Percentiles rank a stretch among this genome's conserved stretches.
Evolutionary conservation across 2,113 vertebrate genomes (phyloP).

Genomic region (Siniperca knerii): DNA sequence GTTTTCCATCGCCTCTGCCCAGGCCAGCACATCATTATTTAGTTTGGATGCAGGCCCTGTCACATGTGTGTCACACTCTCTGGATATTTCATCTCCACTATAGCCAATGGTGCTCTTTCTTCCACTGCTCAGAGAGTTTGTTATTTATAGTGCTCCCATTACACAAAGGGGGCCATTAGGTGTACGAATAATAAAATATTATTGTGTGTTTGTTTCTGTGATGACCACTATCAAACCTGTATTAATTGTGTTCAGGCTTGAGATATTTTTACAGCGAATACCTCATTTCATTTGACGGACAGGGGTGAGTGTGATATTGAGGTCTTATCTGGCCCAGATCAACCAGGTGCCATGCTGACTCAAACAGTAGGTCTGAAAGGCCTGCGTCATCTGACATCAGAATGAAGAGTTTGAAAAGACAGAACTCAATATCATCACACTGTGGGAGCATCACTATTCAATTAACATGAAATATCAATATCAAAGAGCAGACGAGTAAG

Average conservation of each 20-base stretch:
- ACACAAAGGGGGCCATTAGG: conserved; percentile 23
- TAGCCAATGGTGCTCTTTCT: conserved; percentile 30
- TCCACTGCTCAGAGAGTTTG: conserved; percentile 23
- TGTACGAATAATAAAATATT: conserved; percentile 31
- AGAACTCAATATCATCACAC: conserved; percentile 43
- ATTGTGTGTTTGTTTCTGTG: not conserved
- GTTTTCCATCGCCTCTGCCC: conserved; percentile 67
- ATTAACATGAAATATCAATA: conserved; percentile 31
- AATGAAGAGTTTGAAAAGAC: conserved; percentile 21
- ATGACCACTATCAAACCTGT: not conserved
- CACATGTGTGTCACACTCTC: conserved; percentile 71
- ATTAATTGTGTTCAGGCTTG: not conserved
- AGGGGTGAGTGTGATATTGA: not conserved
- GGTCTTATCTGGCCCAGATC: conserved; percentile 14
- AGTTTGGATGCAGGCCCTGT: conserved; percentile 57
- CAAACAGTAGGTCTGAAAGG: not conserved
- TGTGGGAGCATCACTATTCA: conserved; percentile 6
- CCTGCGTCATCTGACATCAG: conserved; percentile 15
- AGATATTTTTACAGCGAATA: not conserved
- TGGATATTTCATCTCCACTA: conserved; percentile 57
- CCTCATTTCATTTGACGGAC: not conserved
- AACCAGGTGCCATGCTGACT: conserved; percentile 8
- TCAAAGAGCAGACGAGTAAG: conserved; percentile 10
- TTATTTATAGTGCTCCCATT: conserved; percentile 20
- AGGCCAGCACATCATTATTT: conserved; percentile 64